These are phyloP conservation scores for Syrphus vitripennis DNA, from an alignment of 2,888 invertebrate genomes.

Conservation along the genomic window DNA sequence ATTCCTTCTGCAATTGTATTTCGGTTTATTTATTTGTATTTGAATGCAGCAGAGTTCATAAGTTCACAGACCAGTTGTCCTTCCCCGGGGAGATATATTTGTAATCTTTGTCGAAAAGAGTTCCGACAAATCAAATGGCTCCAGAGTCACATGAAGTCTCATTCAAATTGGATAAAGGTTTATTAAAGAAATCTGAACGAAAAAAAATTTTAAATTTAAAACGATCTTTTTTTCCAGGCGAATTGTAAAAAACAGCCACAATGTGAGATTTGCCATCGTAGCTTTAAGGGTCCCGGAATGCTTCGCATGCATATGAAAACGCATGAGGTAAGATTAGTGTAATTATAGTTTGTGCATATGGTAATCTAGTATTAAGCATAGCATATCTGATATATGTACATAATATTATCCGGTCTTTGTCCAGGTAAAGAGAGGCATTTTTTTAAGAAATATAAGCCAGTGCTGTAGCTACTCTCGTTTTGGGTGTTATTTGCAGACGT, in stretches of 20 bases:
- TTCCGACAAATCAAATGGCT: constrained; percentile 85
- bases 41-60: constrained; percentile 79
- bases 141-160: constrained; percentile 85
- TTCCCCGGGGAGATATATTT: constrained; percentile 84
- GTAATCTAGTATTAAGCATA: no score
- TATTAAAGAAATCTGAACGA: neutral
- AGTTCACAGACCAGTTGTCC: constrained; percentile 82
- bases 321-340: constrained; percentile 81
- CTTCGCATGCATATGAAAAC: constrained; percentile 86
- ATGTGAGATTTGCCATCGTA: constrained; percentile 84
- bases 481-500: no score
- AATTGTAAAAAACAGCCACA: constrained; percentile 86
- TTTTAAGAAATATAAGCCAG: no score
- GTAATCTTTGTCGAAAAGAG: constrained; percentile 85
- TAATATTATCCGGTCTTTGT: no score
- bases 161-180: constrained; percentile 84
- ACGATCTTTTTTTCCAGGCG: constrained; percentile 77
- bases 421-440: no score
- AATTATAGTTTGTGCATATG: no score
- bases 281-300: constrained; percentile 86
- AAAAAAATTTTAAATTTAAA: no score
- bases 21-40: constrained; percentile 38
- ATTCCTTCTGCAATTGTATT: constrained; percentile 32
- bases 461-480: no score
- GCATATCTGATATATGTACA: no score